Base-by-base conservation (phyloP, 2,113 vertebrate genomes). In the Physeter macrocephalus region DNA sequence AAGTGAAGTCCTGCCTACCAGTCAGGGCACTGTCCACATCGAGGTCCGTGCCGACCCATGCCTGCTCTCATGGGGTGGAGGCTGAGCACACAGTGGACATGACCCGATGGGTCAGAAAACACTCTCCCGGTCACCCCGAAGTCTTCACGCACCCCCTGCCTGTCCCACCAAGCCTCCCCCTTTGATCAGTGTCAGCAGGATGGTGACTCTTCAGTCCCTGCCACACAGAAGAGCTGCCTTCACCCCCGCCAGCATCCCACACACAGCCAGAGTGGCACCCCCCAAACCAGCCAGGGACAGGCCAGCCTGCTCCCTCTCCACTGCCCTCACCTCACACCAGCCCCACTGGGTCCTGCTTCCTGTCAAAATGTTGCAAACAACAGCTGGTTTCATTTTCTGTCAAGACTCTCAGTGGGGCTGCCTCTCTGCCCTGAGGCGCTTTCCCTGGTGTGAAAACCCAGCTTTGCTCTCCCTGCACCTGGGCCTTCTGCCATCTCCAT, bases 1-100 rank as follows among this genome's bases (percentile, higher is more conserved):
- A 43, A 10, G 34, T 17, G 41, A 54, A 78, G 21, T 20, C n/a
- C 4, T 25, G 39, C 46, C 75, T 61, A 1, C 31, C 10, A 31
- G 62, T 43, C 41, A 31, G 77, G 43, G 5, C 54, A 8, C 4
- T 1, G 0, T 10, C n/a, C 66, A n/a, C 1, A 0, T 39, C 0
- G 1, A 39, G 29, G 67, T 20, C 52, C 25, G 0, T 1, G 10
- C 82, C 0, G 1, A 18, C 46, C 21, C 31, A 23, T 1, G 31
- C 52, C 46, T 34, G n/a, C 36, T 21, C 46, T 11, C 31, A 11
- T 13, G 8, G 20, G n/a, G 39, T 21, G 17, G 31, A 36, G 10
- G 39, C 39, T 67, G 69, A 69, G 31, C 9, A 3, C 3, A 36
- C 17, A 0, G 12, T 4, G 5, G n/a, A 54, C 41, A 18, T 10